Percentiles rank a stretch among this genome's conserved stretches.
Evolutionary conservation across 2,113 vertebrate genomes (phyloP).

Genomic region (Dromiciops gliroides): DNA sequence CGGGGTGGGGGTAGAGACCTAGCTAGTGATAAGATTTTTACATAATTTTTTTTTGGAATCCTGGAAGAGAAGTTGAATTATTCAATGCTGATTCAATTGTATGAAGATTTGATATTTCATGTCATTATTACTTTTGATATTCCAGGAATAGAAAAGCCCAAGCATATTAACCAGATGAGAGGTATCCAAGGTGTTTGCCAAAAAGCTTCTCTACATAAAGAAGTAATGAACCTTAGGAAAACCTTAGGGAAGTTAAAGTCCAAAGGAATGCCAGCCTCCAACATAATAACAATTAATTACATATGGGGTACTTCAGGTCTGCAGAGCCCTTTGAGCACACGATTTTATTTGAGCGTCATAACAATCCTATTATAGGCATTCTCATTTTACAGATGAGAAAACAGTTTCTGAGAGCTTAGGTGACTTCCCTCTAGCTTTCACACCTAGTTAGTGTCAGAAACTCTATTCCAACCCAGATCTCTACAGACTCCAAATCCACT

Average conservation of each 20-base stretch:
- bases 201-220: background rate
- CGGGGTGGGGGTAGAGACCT: constrained; percentile 19
- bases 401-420: background rate
- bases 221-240: constrained; percentile 47
- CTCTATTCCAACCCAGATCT: background rate
- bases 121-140: constrained; percentile 51
- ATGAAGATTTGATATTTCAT: constrained; percentile 35
- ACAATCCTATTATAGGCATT: background rate
- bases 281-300: constrained; percentile 2
- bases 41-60: constrained; percentile 12
- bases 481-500: too few relatives aligned
- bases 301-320: background rate
- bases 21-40: background rate
- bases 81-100: constrained; percentile 47
- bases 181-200: constrained; percentile 14
- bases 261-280: constrained; percentile 47
- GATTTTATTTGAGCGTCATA: background rate
- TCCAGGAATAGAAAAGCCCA: constrained; percentile 25
- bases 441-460: background rate
- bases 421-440: background rate
- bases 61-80: constrained; percentile 42
- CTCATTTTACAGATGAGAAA: background rate
- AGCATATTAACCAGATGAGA: constrained; percentile 38
- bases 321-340: background rate
- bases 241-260: constrained; percentile 56